phyloP scores from a whole-genome alignment of 2,113 vertebrate species.

The Hypanus sabinus region DNA sequence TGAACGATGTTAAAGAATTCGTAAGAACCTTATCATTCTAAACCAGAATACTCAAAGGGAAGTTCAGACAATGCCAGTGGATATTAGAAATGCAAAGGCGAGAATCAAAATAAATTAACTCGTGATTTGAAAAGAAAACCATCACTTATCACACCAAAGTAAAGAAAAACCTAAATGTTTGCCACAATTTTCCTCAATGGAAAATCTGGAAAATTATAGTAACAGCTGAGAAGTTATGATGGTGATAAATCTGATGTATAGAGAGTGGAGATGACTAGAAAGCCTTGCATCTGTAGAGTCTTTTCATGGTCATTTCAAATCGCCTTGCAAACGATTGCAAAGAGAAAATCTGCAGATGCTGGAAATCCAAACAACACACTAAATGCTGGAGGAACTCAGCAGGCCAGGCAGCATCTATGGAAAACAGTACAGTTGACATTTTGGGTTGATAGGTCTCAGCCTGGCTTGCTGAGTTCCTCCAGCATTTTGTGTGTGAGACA shows the following conservation, averaged over 20 bases:
- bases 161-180: not conserved
- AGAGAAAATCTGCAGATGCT: too few relatives aligned
- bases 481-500: too few relatives aligned
- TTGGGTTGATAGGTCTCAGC: too few relatives aligned
- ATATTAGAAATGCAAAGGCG: not conserved
- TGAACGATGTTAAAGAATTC: not conserved
- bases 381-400: too few relatives aligned
- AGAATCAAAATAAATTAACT: not conserved
- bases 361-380: too few relatives aligned
- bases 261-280: not conserved
- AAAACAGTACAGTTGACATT: too few relatives aligned
- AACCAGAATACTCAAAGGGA: not conserved
- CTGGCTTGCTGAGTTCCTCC: too few relatives aligned
- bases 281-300: too few relatives aligned
- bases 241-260: too few relatives aligned
- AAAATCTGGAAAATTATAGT: not conserved
- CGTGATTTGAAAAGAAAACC: not conserved
- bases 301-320: too few relatives aligned
- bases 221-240: not conserved
- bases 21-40: not conserved
- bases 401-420: too few relatives aligned
- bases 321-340: too few relatives aligned
- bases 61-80: not conserved
- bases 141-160: not conserved
- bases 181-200: not conserved